These are phyloP conservation scores for Hystrix cristata DNA, from an alignment of 2,113 vertebrate genomes.

Conservation along the genomic window DNA sequence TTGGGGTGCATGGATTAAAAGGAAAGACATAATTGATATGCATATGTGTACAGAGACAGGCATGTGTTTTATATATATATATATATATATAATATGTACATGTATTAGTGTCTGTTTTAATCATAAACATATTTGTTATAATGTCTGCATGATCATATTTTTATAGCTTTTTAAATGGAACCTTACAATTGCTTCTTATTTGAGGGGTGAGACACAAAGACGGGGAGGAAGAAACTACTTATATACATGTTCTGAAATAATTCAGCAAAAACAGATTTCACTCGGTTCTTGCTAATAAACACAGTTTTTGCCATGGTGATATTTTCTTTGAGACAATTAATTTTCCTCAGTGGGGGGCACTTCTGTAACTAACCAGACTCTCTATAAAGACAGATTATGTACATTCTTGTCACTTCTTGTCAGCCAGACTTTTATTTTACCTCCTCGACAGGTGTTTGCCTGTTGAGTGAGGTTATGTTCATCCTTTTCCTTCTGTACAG, in stretches of 20 bases:
- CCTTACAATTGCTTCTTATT: neutral
- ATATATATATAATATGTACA: neutral
- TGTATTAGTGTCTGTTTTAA: neutral
- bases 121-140: neutral
- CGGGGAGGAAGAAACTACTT: neutral
- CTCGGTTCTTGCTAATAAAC: neutral
- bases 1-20: neutral
- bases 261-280: neutral
- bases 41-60: neutral
- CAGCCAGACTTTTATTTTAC: neutral
- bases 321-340: neutral
- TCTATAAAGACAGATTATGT: fast-evolving
- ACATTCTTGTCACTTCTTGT: neutral
- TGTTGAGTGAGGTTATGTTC: neutral
- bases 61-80: neutral
- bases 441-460: neutral
- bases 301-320: neutral
- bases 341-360: neutral
- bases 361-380: too few species aligned
- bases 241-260: neutral
- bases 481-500: neutral
- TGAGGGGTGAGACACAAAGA: neutral
- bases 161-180: neutral
- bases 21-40: neutral
- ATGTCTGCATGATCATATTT: neutral